Base-by-base conservation (phyloP, 2,888 invertebrate genomes). In the Elegia similella region DNA sequence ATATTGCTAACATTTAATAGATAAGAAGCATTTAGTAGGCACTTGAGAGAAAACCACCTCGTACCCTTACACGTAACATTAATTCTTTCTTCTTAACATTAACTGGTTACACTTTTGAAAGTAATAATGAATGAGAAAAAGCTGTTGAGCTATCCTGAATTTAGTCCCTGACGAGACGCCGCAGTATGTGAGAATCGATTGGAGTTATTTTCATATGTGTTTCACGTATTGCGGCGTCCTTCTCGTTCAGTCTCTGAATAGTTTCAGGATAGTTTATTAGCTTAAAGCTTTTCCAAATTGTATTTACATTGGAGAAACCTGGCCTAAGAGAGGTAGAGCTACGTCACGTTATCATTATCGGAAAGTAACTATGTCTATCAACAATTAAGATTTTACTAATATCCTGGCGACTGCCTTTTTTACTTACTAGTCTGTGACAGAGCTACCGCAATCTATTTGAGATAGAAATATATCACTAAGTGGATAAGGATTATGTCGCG, bases 11-110 rank as follows among this genome's bases (percentile, higher is more conserved):
- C 53, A 65, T 62, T 65, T 68, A 57, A 69, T 69, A 70, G 72
- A 70, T 57, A 72, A 68, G 75, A 74, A 72, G 71, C 67, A 69
- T 64, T 62, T 13, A 73, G 70, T 73, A 78, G 78, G 78, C 78
- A 76, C 78, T 77, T 78, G 72, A 76, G 72, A 76, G 68, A 75
- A 75, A 70, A 66, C 60, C 60, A 61, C 54, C 59, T 62, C 61
- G 62, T 61, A 59, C 57, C 57, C 23, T 46, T 58, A 42, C 52
- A 62, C 57, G 43, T 43, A 53, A 47, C 38, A 47, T 47, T 17
- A 38, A 13, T 42, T 54, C 43, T n/a, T 15, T 7, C 8, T 38
- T 47, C 44, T 47, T 55, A 55, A 47, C 42, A 53, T 55, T 55
- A 55, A 55, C 23, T 29, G 43, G 43, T 54, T 46, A 46, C 23